These are phyloP conservation scores for Aegotheles bennettii DNA, from an alignment of 2,113 vertebrate genomes.

Conservation along the genomic window DNA sequence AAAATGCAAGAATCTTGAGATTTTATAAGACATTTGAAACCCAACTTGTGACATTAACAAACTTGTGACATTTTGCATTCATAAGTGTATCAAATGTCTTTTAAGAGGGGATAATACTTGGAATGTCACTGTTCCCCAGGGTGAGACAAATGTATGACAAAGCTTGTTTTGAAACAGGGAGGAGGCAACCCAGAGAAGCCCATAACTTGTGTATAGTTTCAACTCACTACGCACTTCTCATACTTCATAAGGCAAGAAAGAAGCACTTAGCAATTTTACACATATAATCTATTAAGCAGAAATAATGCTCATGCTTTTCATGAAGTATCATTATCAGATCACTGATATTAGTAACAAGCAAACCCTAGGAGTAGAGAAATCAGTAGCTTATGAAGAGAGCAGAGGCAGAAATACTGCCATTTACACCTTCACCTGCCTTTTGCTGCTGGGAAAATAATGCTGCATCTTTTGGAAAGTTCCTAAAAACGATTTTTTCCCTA, in stretches of 20 bases:
- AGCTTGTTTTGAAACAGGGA: not conserved
- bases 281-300: not conserved
- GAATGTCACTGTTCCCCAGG: not conserved
- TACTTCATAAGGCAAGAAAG: not conserved
- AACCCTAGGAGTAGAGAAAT: not conserved
- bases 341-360: not conserved
- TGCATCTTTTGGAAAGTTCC: not conserved
- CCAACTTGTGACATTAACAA: not conserved
- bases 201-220: not conserved
- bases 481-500: not conserved
- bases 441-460: not conserved
- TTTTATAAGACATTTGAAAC: not conserved
- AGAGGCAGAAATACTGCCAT: not conserved
- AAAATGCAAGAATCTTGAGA: not conserved
- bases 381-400: not conserved
- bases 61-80: not conserved
- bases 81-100: not conserved
- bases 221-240: not conserved
- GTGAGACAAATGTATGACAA: conserved; percentile 5
- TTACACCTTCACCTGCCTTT: not conserved
- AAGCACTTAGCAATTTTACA: not conserved
- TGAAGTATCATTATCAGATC: not conserved
- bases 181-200: not conserved
- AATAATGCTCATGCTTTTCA: not conserved
- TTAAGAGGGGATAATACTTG: conserved; percentile 1